Conservation (phyloP, 2,113 vertebrate genomes). For the Sisor rabdophorus region DNA sequence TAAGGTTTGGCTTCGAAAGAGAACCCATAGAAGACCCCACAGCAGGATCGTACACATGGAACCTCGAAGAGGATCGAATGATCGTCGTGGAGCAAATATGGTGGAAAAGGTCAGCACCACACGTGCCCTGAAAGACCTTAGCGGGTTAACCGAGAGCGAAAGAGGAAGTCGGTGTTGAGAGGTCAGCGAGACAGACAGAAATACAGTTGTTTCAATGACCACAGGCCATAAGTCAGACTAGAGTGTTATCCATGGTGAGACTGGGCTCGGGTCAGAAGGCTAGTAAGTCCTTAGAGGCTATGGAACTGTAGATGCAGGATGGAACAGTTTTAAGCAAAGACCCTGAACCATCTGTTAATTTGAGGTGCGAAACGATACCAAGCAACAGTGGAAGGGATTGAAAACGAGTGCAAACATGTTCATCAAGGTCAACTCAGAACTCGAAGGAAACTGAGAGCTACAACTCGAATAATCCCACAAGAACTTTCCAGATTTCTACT, state of each 20-base stretch:
- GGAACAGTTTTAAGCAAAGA: background rate
- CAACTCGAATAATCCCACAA: background rate
- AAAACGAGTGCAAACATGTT: background rate
- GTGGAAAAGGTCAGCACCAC: conserved; percentile 19
- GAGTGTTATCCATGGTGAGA: conserved; percentile 12
- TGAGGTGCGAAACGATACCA: background rate
- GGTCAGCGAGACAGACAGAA: background rate
- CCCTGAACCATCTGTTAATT: background rate
- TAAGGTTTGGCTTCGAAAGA: conserved; percentile 49
- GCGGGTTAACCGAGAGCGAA: background rate
- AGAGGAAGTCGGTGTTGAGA: background rate
- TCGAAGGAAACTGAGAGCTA: background rate
- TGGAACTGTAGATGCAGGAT: background rate
- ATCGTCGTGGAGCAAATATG: conserved; percentile 22
- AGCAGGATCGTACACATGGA: conserved; percentile 18
- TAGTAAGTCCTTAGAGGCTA: background rate
- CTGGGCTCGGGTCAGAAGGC: background rate
- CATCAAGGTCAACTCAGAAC: background rate
- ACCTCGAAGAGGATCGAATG: conserved; percentile 35
- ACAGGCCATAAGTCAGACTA: background rate
- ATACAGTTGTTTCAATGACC: conserved; percentile 27
- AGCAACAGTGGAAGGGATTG: background rate
- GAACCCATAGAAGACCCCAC: conserved; percentile 29
- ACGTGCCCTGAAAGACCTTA: conserved; percentile 20
- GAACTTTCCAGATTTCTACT: background rate